Evolutionary conservation across 2,888 invertebrate species (phyloP).

Genomic region (Cryptocephalus primarius): DNA sequence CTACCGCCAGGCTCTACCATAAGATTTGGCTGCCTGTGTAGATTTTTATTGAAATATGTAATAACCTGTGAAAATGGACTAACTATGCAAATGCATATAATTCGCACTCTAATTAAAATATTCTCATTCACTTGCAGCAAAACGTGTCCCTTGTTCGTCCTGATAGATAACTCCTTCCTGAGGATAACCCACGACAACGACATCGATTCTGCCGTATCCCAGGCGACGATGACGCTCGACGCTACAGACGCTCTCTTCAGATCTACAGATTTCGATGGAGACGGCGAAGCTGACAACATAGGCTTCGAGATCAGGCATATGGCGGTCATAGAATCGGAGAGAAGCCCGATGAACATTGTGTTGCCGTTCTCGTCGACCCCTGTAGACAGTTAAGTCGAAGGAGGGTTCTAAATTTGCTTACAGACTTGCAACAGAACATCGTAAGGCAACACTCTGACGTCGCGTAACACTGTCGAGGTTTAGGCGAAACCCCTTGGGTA

Average conservation of each 20-base stretch:
- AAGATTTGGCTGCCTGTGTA: too few relatives aligned
- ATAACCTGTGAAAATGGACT: too few relatives aligned
- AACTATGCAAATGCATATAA: too few relatives aligned
- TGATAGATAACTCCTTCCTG: slow-evolving; percentile 42
- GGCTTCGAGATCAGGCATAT: slow-evolving; percentile 44
- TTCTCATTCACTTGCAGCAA: slow-evolving; percentile 20
- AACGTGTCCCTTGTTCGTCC: slow-evolving; percentile 38
- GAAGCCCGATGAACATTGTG: slow-evolving; percentile 37
- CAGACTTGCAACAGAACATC: too few relatives aligned
- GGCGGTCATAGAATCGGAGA: slow-evolving; percentile 36
- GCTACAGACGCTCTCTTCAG: slow-evolving; percentile 45
- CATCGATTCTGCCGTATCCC: slow-evolving; percentile 36
- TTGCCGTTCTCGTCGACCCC: slow-evolving; percentile 24
- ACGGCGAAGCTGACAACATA: slow-evolving; percentile 44
- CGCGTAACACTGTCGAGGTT: too few relatives aligned
- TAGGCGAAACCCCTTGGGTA: too few relatives aligned
- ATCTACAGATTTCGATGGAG: slow-evolving; percentile 44
- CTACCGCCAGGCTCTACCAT: too few relatives aligned
- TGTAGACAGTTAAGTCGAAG: slow-evolving; percentile 30
- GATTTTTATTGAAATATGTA: too few relatives aligned
- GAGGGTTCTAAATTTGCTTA: too few relatives aligned
- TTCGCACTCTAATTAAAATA: too few relatives aligned
- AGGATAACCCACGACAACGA: slow-evolving; percentile 39
- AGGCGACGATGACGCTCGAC: slow-evolving; percentile 41
- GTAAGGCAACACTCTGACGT: too few relatives aligned